These are phyloP conservation scores for Pediacus dermestoides DNA, from an alignment of 2,888 invertebrate genomes.

Conservation along the genomic window DNA sequence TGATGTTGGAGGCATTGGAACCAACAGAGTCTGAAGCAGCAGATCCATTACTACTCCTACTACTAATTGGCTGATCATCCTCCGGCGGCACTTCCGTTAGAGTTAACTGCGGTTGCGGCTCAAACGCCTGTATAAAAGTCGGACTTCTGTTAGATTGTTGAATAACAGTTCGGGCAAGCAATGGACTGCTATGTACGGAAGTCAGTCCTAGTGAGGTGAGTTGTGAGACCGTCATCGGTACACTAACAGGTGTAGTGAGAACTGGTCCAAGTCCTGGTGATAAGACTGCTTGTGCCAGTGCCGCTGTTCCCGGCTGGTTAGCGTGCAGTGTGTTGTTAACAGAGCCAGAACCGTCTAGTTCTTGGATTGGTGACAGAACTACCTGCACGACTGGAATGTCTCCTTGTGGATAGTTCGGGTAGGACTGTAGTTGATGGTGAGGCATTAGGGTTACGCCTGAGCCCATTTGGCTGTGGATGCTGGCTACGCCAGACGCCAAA, in stretches of 20 bases:
- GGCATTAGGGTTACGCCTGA: constrained; percentile 67
- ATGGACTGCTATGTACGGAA: constrained; percentile 53
- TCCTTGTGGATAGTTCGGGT: constrained; percentile 50
- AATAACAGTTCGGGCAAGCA: constrained; percentile 36
- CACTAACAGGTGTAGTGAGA: constrained; percentile 51
- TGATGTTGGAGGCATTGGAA: constrained; percentile 43
- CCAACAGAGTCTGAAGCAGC: constrained; percentile 42
- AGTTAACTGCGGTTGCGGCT: constrained; percentile 36
- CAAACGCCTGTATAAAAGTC: constrained; percentile 34
- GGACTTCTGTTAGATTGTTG: constrained; percentile 29
- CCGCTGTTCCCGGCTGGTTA: constrained; percentile 69
- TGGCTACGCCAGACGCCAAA: constrained; percentile 48
- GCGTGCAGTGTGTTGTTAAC: constrained; percentile 71
- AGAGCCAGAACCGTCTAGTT: constrained; percentile 69
- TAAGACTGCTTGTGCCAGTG: constrained; percentile 74
- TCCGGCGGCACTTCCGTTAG: constrained; percentile 36
- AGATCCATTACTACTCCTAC: constrained; percentile 27
- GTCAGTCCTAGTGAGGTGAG: constrained; percentile 54
- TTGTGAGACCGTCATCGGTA: constrained; percentile 61
- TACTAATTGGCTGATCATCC: constrained; percentile 38
- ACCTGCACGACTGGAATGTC: constrained; percentile 75
- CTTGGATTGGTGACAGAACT: constrained; percentile 79
- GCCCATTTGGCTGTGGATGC: constrained; percentile 38
- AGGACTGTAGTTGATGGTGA: constrained; percentile 47
- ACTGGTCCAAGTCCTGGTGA: constrained; percentile 58